Conservation (phyloP, 2,113 vertebrate species). For the Hydropotes inermis region DNA sequence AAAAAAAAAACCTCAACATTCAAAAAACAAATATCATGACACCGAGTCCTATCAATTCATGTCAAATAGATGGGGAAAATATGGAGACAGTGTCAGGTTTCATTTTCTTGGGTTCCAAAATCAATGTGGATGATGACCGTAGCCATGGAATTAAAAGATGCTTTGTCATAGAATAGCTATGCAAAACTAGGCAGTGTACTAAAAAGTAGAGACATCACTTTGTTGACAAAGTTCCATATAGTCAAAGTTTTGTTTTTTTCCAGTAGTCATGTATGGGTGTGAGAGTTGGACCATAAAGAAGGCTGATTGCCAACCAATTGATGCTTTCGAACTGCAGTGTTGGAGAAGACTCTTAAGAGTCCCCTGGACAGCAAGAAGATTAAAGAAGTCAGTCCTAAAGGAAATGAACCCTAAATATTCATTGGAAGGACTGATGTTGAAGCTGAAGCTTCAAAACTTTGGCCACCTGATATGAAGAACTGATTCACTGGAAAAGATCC, state of each 20-base stretch:
- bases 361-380: neutral
- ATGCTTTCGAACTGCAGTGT: neutral
- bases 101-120: neutral
- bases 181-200: neutral
- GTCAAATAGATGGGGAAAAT: neutral
- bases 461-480: neutral
- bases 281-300: neutral
- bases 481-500: neutral
- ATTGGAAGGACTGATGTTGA: neutral
- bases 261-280: neutral
- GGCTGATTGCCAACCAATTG: neutral
- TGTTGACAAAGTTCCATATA: neutral
- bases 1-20: neutral
- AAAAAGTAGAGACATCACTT: neutral
- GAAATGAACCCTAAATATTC: neutral
- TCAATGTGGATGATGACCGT: accelerated
- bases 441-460: neutral
- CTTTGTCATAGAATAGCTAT: neutral
- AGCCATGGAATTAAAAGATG: neutral
- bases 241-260: neutral
- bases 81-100: neutral
- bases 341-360: neutral
- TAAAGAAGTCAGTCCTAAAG: neutral
- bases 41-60: neutral
- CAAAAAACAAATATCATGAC: neutral